Percentiles rank a stretch among this genome's conserved stretches.
Conservation (phyloP, 2,113 vertebrate species). For the Silurus meridionalis region DNA sequence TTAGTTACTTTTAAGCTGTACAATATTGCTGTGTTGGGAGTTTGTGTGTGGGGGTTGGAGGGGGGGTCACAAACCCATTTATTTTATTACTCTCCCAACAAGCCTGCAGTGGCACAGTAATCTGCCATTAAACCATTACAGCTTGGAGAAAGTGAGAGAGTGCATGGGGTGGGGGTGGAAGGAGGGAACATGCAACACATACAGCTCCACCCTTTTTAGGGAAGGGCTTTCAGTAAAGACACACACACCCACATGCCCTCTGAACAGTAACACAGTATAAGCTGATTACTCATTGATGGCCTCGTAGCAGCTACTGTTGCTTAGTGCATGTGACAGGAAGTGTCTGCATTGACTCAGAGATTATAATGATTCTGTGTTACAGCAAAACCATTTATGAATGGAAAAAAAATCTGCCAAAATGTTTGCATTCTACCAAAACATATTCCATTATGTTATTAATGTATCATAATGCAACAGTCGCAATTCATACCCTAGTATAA, state of each 20-base stretch:
- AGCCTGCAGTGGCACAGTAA: constrained; percentile 74
- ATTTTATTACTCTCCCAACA: constrained; percentile 73
- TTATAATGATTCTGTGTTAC: background rate
- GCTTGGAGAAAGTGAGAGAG: constrained; percentile 67
- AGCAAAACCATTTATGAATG: background rate
- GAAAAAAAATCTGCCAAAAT: background rate
- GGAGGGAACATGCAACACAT: constrained; percentile 69
- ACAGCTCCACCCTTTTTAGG: constrained; percentile 68
- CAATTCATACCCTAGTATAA: background rate
- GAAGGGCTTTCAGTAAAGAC: constrained; percentile 65
- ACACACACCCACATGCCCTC: constrained; percentile 27
- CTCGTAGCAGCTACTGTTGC: constrained; percentile 18
- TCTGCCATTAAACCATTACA: constrained; percentile 76
- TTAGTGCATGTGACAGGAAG: constrained; percentile 17
- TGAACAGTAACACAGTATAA: constrained; percentile 38
- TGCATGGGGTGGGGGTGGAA: constrained; percentile 69
- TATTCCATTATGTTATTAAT: background rate
- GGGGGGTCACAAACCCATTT: constrained; percentile 58
- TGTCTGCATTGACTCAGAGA: background rate
- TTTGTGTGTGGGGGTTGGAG: constrained; percentile 7
- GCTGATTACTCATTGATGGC: constrained; percentile 44
- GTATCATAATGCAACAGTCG: background rate
- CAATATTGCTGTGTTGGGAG: constrained; percentile 20
- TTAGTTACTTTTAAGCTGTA: constrained; percentile 1
- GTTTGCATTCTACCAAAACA: background rate